These are phyloP conservation scores for Aphidoletes aphidimyza DNA, from an alignment of 2,888 invertebrate species.

Conservation along the genomic window DNA sequence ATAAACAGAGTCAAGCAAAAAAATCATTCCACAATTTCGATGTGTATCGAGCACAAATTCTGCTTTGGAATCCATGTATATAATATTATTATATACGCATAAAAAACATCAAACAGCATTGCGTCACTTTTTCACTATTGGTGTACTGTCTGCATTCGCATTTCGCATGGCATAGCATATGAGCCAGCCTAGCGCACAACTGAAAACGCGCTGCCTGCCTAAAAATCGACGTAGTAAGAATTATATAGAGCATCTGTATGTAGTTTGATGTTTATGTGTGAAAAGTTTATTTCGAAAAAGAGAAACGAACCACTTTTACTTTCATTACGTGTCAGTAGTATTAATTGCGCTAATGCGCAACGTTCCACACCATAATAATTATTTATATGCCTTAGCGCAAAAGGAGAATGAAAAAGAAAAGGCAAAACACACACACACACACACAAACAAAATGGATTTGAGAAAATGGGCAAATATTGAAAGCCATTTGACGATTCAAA, in stretches of 20 bases:
- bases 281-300: constrained; percentile 24
- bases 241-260: constrained; percentile 18
- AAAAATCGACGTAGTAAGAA: not conserved
- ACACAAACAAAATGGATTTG: not conserved
- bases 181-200: not conserved
- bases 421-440: not conserved
- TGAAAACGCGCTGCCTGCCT: not conserved
- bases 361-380: not conserved
- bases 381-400: not conserved
- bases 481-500: not conserved
- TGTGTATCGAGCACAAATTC: no score
- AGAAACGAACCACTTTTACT: constrained; percentile 21
- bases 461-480: not conserved
- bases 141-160: not conserved
- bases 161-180: not conserved
- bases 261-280: not conserved
- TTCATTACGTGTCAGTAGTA: constrained; percentile 29
- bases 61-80: not conserved
- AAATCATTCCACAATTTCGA: no score
- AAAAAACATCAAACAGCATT: constrained; percentile 31
- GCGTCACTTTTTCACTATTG: constrained; percentile 39
- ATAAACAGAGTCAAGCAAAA: no score
- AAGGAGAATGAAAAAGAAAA: not conserved
- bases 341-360: not conserved
- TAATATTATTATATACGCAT: not conserved